Percentiles rank a stretch among this genome's conserved stretches.
These are phyloP conservation scores for Agelastica alni DNA, from an alignment of 2,888 invertebrate species.

Conservation along the genomic window DNA sequence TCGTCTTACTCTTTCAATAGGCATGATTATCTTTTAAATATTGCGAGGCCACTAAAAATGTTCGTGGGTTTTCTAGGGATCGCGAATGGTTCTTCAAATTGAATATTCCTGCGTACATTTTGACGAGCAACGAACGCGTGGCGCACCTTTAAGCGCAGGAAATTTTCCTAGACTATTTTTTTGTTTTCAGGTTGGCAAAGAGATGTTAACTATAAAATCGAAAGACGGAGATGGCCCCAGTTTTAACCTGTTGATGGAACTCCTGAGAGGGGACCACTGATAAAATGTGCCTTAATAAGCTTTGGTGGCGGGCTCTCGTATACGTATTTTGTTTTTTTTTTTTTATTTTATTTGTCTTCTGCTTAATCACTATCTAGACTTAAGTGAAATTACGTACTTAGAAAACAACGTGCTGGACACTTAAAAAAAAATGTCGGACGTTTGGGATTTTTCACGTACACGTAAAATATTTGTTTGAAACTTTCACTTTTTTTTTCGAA, in stretches of 20 bases:
- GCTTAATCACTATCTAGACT: constrained; percentile 49
- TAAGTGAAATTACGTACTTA: constrained; percentile 55
- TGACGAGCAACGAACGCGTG: too few species aligned
- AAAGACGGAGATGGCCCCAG: constrained; percentile 89
- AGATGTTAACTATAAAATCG: constrained; percentile 84
- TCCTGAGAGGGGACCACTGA: constrained; percentile 89
- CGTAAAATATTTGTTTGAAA: constrained; percentile 3
- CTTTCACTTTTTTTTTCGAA: constrained; percentile 3
- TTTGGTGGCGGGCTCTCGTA: constrained; percentile 54
- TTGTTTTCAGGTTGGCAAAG: constrained; percentile 90
- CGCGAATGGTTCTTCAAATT: too few species aligned
- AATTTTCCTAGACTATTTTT: too few species aligned
- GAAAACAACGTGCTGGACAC: constrained; percentile 37
- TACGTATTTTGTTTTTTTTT: too few species aligned
- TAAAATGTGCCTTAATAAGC: constrained; percentile 53
- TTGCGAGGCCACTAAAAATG: too few species aligned
- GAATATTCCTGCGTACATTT: too few species aligned
- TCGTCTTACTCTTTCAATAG: too few species aligned
- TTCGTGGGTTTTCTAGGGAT: too few species aligned
- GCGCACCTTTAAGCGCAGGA: too few species aligned
- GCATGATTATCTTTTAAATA: too few species aligned
- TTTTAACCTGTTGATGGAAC: constrained; percentile 95
- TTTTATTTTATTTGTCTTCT: too few species aligned
- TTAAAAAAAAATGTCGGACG: constrained; percentile 32
- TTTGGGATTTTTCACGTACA: constrained; percentile 24